A percentile compares a stretch with the other conserved stretches of the same genome.
phyloP scores from a whole-genome alignment of 1,140 invertebrate species.

The Bicyclus anynana region DNA sequence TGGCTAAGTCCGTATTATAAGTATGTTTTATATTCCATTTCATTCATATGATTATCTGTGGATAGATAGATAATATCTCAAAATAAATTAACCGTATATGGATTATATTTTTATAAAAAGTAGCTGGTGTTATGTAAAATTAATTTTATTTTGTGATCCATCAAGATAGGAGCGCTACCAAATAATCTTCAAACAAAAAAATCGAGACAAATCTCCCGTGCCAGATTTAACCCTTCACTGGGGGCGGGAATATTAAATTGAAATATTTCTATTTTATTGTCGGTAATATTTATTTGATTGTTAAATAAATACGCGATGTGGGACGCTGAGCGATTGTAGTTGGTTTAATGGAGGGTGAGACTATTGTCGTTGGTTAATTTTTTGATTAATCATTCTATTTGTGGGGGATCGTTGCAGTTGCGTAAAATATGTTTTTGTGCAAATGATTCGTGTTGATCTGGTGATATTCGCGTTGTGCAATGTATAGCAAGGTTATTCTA shows the following conservation, averaged over 20 bases:
- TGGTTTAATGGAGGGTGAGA: conserved; percentile 58
- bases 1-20: no score
- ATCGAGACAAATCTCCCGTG: conserved; percentile 40
- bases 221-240: conserved; percentile 65
- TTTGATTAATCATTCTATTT: conserved; percentile 74
- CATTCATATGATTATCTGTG: no score
- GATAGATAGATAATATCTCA: background rate
- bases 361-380: conserved; percentile 74
- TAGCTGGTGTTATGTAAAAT: conserved; percentile 32
- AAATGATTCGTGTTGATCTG: conserved; percentile 21
- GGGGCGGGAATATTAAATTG: conserved; percentile 71
- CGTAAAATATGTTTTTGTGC: conserved; percentile 37
- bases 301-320: conserved; percentile 75
- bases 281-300: conserved; percentile 77
- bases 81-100: background rate
- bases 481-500: no score
- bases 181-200: conserved; percentile 61
- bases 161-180: conserved; percentile 58
- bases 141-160: conserved; percentile 68
- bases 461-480: no score
- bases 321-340: conserved; percentile 65
- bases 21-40: no score
- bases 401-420: conserved; percentile 48
- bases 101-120: background rate
- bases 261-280: conserved; percentile 77